A percentile compares a stretch with the other conserved stretches of the same genome.
Evolutionary conservation across 2,888 invertebrate species (phyloP).

Genomic region (Brassicogethes aeneus): DNA sequence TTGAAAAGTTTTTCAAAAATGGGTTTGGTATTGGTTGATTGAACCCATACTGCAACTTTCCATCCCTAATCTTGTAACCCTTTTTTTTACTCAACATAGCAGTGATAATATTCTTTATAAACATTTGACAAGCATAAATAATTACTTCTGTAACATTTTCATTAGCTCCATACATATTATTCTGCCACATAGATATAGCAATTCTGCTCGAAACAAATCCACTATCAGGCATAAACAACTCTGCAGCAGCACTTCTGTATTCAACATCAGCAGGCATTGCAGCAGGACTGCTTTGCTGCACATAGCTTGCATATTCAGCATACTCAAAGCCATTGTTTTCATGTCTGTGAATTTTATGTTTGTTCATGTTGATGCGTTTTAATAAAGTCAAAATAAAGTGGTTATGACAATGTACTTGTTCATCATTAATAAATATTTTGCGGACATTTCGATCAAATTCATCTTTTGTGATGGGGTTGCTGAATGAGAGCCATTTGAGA

Average conservation of each 20-base stretch:
- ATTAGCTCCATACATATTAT: constrained; percentile 76
- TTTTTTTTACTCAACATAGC: constrained; percentile 72
- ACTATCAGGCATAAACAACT: constrained; percentile 75
- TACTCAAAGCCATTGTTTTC: constrained; percentile 45
- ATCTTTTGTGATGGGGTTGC: constrained; percentile 66
- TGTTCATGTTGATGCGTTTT: constrained; percentile 34
- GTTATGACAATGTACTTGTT: constrained; percentile 74
- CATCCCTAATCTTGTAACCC: constrained; percentile 67
- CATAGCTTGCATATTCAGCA: constrained; percentile 49
- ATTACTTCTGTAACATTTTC: constrained; percentile 77
- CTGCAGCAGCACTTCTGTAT: constrained; percentile 56
- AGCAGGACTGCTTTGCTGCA: constrained; percentile 48
- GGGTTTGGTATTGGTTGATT: constrained; percentile 74
- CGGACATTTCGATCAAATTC: constrained; percentile 76
- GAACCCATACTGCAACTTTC: constrained; percentile 68
- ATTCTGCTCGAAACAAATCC: constrained; percentile 75
- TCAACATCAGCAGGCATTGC: constrained; percentile 32
- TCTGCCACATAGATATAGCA: constrained; percentile 82
- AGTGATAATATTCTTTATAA: constrained; percentile 74
- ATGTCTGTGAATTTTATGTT: constrained; percentile 33
- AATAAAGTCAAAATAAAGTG: constrained; percentile 70
- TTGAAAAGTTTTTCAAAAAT: constrained; percentile 65
- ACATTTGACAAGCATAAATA: constrained; percentile 68
- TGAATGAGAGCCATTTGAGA: constrained; percentile 60
- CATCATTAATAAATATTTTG: constrained; percentile 57